Evolutionary conservation across 2,797 vertebrate genomes (phyloP).

Genomic region (Danio aesculapii): DNA sequence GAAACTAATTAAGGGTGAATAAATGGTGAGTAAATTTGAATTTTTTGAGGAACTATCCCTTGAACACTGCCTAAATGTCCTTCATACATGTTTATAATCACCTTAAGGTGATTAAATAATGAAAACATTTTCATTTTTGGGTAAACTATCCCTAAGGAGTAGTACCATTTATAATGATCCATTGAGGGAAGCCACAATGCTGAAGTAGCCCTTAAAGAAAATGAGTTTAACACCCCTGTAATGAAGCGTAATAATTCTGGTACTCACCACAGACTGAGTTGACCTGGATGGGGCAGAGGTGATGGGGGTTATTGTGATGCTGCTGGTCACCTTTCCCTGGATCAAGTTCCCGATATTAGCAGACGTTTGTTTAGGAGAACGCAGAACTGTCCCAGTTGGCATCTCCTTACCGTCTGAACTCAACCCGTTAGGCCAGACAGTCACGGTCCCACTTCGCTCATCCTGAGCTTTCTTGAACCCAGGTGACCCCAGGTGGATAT

Average conservation of each 20-base stretch:
- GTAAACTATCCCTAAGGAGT: no score
- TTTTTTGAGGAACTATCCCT: no score
- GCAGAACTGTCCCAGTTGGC: slow-evolving; percentile 85
- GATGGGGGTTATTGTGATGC: slow-evolving; percentile 92
- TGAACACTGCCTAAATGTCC: no score
- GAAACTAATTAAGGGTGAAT: no score
- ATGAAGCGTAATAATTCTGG: not conserved
- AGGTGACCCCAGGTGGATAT: slow-evolving; percentile 91
- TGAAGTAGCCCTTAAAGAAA: no score
- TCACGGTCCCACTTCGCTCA: slow-evolving; percentile 74
- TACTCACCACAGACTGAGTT: slow-evolving; percentile 88
- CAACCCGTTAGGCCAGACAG: slow-evolving; percentile 78
- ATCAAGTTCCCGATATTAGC: slow-evolving; percentile 70
- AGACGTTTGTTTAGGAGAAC: slow-evolving; percentile 81
- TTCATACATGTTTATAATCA: no score
- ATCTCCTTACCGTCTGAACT: slow-evolving; percentile 82
- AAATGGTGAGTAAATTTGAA: no score
- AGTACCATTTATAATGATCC: no score
- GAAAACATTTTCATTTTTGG: no score
- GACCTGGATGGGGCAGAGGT: slow-evolving; percentile 84
- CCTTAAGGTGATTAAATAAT: no score
- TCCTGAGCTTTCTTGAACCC: slow-evolving; percentile 83
- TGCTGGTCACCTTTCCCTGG: slow-evolving; percentile 91
- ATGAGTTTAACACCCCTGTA: no score
- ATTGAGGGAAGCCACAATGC: no score